Percentiles rank a stretch among this genome's conserved stretches.
Conservation (phyloP, 2,113 vertebrate genomes). For the Regulus satrapa region DNA sequence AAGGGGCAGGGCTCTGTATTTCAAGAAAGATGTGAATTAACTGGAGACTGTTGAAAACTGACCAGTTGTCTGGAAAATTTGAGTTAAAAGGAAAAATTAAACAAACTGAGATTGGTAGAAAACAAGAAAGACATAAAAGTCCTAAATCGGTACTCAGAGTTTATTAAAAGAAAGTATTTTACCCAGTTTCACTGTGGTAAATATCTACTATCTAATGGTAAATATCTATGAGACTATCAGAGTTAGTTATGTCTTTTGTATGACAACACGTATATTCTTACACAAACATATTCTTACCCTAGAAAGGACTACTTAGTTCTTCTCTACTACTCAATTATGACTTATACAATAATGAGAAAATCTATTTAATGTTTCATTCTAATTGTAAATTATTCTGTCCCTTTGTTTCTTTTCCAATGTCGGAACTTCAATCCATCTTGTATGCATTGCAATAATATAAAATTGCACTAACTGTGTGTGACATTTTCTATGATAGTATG, state of each 20-base stretch:
- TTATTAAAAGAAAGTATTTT: neutral
- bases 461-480: neutral
- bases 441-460: neutral
- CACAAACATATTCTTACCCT: neutral
- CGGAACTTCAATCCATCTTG: neutral
- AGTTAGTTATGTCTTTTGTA: neutral
- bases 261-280: neutral
- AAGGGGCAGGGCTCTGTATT: neutral
- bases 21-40: neutral
- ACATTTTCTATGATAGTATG: neutral
- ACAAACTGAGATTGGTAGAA: neutral
- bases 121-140: neutral
- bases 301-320: neutral
- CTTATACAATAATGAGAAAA: neutral
- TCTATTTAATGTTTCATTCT: neutral
- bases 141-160: neutral
- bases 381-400: neutral
- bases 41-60: neutral
- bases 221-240: neutral
- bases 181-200: neutral
- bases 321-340: neutral
- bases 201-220: neutral
- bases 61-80: neutral
- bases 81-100: neutral
- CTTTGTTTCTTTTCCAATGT: neutral